Conservation (phyloP, 2,888 invertebrate genomes). For the Neuroscelio doddi region DNA sequence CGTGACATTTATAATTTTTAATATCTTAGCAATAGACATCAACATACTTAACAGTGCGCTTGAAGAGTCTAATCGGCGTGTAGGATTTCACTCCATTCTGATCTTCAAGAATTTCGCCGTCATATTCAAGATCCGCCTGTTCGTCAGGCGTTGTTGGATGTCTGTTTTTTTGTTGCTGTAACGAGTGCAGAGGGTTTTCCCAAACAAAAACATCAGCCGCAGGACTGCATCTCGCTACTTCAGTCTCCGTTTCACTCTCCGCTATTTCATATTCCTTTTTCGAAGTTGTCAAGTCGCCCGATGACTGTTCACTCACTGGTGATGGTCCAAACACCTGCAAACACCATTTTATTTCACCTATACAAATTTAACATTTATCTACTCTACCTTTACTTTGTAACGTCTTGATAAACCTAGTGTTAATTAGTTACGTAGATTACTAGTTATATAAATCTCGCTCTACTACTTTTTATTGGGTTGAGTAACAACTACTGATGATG, state of each 20-base stretch:
- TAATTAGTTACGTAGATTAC: too few relatives aligned
- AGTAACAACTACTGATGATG: too few relatives aligned
- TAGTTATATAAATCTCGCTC: too few relatives aligned
- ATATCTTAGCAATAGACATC: too few relatives aligned
- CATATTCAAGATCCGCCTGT: slow-evolving; percentile 81
- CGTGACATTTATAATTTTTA: neutral
- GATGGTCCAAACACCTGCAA: slow-evolving; percentile 82
- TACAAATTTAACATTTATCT: neutral
- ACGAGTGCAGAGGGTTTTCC: slow-evolving; percentile 82
- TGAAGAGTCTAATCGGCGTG: slow-evolving; percentile 79
- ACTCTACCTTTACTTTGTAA: too few relatives aligned
- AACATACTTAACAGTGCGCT: slow-evolving; percentile 49
- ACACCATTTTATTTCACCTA: neutral
- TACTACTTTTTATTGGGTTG: too few relatives aligned
- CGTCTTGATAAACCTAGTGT: too few relatives aligned
- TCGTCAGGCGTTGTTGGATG: slow-evolving; percentile 81
- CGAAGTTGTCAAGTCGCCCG: slow-evolving; percentile 61
- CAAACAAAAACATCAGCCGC: slow-evolving; percentile 81
- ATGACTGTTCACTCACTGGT: slow-evolving; percentile 59
- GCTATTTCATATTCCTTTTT: slow-evolving; percentile 58
- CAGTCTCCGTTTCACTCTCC: slow-evolving; percentile 72
- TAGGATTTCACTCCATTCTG: slow-evolving; percentile 79
- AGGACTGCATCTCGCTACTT: slow-evolving; percentile 70
- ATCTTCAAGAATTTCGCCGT: slow-evolving; percentile 78
- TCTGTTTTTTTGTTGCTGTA: slow-evolving; percentile 64